Evolutionary conservation across 2,113 vertebrate species (phyloP).

Genomic region (Gorsachius goisagi): DNA sequence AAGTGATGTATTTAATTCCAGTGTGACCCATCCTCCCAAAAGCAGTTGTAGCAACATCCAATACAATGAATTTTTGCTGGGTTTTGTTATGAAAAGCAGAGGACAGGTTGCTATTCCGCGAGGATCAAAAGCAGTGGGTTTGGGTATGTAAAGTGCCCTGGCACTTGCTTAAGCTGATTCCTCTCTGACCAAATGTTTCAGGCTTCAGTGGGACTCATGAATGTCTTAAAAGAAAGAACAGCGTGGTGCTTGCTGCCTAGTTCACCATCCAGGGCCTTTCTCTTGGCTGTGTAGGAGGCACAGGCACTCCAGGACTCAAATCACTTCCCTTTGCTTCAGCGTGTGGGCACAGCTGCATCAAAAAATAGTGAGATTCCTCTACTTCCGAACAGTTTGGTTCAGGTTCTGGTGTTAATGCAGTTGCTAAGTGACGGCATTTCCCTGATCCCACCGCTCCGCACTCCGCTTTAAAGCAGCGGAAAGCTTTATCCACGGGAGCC

Average conservation of each 20-base stretch:
- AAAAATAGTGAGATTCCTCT: background rate
- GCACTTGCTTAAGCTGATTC: background rate
- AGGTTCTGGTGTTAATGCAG: background rate
- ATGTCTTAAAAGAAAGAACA: background rate
- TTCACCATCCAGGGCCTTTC: background rate
- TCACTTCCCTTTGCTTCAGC: background rate
- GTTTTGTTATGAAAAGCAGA: background rate
- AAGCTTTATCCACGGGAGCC: background rate
- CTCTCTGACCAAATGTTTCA: background rate
- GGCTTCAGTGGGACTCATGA: background rate
- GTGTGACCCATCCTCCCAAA: background rate
- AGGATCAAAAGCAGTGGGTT: background rate
- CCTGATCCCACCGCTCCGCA: rapidly evolving
- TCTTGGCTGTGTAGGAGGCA: background rate
- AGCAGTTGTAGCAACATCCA: rapidly evolving
- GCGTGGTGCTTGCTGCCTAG: background rate
- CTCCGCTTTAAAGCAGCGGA: background rate
- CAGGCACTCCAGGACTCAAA: background rate
- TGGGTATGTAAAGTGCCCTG: background rate
- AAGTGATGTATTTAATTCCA: background rate
- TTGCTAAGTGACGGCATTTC: background rate
- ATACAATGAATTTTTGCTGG: background rate
- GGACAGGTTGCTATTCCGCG: background rate
- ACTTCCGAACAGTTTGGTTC: background rate
- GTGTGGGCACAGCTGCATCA: background rate